A percentile compares a stretch with the other conserved stretches of the same genome.
These are phyloP conservation scores for Andrena dorsata DNA, from an alignment of 2,888 invertebrate genomes.

Conservation along the genomic window DNA sequence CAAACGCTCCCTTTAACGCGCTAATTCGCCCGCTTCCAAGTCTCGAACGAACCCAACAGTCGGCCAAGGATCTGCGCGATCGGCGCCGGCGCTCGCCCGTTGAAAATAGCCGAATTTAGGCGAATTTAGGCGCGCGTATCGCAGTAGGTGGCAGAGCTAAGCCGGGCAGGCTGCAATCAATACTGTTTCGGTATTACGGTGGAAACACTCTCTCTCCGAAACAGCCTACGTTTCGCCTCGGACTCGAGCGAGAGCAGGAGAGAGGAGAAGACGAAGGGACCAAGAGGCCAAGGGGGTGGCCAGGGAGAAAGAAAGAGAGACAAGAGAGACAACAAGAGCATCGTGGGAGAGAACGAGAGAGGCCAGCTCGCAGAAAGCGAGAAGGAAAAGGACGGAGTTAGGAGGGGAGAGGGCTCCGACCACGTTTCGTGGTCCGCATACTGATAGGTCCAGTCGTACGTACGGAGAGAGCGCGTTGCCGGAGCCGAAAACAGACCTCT, in stretches of 20 bases:
- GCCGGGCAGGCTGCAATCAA: slow-evolving; percentile 83
- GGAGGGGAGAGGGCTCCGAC: slow-evolving; percentile 64
- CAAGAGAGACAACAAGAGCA: slow-evolving; percentile 38
- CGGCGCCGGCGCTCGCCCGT: slow-evolving; percentile 6
- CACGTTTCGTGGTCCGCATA: slow-evolving; percentile 84
- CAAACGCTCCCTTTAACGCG: too few relatives aligned
- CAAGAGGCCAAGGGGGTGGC: slow-evolving; percentile 16
- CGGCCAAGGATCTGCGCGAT: not conserved
- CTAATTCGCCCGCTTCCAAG: not conserved
- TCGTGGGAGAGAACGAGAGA: slow-evolving; percentile 43
- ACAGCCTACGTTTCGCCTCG: slow-evolving; percentile 82
- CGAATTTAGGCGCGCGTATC: slow-evolving; percentile 64
- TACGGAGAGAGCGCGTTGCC: slow-evolving; percentile 64
- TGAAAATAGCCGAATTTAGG: slow-evolving; percentile 39
- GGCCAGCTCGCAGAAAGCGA: slow-evolving; percentile 42
- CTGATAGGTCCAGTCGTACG: slow-evolving; percentile 81
- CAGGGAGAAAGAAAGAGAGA: slow-evolving; percentile 54
- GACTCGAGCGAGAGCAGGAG: slow-evolving; percentile 60
- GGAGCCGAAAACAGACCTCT: slow-evolving; percentile 78
- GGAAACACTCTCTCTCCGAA: slow-evolving; percentile 84
- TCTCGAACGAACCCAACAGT: not conserved
- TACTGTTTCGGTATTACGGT: slow-evolving; percentile 84
- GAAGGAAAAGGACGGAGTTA: slow-evolving; percentile 55
- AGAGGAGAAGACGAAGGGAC: slow-evolving; percentile 59
- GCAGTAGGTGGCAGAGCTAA: slow-evolving; percentile 77